Percentiles rank a stretch among this genome's conserved stretches.
These are phyloP conservation scores for Tiphia femorata DNA, from an alignment of 2,888 invertebrate genomes.

Conservation along the genomic window DNA sequence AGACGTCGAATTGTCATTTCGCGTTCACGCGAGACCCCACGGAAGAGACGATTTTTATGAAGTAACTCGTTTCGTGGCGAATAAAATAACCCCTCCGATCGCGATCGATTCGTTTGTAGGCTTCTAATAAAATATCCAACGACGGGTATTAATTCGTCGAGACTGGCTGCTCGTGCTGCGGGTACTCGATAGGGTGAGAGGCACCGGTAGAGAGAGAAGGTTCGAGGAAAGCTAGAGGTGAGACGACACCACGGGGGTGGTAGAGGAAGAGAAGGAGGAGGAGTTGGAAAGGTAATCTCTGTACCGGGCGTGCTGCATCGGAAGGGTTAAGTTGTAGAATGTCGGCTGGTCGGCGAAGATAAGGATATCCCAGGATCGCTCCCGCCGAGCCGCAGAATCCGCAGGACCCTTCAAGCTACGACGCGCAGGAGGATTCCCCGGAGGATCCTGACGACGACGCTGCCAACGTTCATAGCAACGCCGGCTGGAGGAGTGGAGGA, in stretches of 20 bases:
- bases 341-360: conserved; percentile 63
- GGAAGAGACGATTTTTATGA: too few species aligned
- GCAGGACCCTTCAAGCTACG: conserved; percentile 44
- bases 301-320: conserved; percentile 44
- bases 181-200: conserved; percentile 5
- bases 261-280: conserved; percentile 23
- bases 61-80: too few species aligned
- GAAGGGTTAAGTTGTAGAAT: conserved; percentile 67
- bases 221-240: neutral
- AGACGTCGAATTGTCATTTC: too few species aligned
- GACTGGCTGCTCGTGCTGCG: too few species aligned
- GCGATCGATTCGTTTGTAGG: too few species aligned
- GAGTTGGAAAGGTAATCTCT: conserved; percentile 51
- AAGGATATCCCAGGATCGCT: conserved; percentile 56
- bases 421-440: conserved; percentile 14
- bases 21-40: too few species aligned
- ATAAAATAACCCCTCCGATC: too few species aligned
- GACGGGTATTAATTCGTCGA: too few species aligned
- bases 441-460: conserved; percentile 29
- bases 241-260: conserved; percentile 2
- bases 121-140: too few species aligned
- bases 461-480: too few species aligned
- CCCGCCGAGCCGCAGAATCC: conserved; percentile 59
- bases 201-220: conserved; percentile 1
- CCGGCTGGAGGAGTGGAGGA: neutral